These are phyloP conservation scores for Cheirogaleus medius DNA, from an alignment of 2,113 vertebrate genomes.

Conservation along the genomic window DNA sequence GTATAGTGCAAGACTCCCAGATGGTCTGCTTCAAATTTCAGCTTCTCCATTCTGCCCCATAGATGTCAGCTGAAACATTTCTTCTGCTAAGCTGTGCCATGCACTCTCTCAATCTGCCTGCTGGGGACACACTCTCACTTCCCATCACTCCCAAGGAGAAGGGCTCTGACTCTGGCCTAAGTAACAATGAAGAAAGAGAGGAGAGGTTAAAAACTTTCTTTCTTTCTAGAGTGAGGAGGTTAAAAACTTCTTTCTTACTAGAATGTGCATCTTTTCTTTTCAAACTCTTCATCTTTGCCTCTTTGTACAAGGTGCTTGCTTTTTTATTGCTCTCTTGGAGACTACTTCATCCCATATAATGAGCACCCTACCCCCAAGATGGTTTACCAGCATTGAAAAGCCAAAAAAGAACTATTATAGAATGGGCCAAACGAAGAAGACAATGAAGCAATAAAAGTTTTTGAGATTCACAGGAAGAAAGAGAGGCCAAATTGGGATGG, in stretches of 20 bases:
- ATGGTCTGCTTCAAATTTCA: neutral
- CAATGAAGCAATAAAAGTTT: neutral
- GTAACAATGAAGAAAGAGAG: neutral
- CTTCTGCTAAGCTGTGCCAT: neutral
- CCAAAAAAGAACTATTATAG: neutral
- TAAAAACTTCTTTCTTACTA: neutral
- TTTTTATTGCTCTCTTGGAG: neutral
- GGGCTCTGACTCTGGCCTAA: neutral
- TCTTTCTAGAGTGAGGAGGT: neutral
- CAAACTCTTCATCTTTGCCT: neutral
- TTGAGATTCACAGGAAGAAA: neutral
- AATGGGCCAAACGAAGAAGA: neutral
- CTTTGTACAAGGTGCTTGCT: neutral
- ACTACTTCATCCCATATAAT: neutral
- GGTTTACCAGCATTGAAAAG: neutral
- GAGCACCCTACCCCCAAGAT: neutral
- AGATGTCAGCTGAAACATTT: neutral
- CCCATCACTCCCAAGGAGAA: neutral
- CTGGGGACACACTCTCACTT: neutral
- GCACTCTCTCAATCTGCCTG: neutral
- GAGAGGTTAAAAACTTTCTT: neutral
- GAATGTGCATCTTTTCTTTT: neutral
- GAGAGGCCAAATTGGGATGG: neutral
- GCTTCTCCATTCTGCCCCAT: neutral
- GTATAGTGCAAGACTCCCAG: neutral